phyloP scores from a whole-genome alignment of 2,888 invertebrate species.

The Pristionchus exspectatus region DNA sequence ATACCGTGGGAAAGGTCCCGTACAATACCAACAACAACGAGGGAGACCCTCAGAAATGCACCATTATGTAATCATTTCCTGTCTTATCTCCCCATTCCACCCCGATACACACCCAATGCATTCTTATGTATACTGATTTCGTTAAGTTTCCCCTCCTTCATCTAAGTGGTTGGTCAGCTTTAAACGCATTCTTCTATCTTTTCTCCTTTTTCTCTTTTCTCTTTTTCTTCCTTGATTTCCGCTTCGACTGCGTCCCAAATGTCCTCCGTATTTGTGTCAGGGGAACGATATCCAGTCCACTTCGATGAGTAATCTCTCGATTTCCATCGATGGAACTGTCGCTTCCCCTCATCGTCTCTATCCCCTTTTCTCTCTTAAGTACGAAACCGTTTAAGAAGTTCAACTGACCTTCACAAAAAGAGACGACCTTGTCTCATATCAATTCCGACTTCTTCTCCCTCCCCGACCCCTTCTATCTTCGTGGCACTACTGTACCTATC shows the following conservation, averaged over 20 bases:
- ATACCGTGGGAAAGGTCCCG: slow-evolving; percentile 54
- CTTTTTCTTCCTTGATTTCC: slow-evolving; percentile 37
- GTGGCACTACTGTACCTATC: not conserved
- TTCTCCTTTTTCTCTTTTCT: not conserved
- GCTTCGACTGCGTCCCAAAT: slow-evolving; percentile 43
- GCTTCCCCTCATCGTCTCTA: slow-evolving; percentile 26
- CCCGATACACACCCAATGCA: not conserved
- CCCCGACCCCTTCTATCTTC: not conserved
- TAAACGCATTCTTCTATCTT: slow-evolving; percentile 35
- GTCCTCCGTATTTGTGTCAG: slow-evolving; percentile 46
- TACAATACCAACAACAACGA: slow-evolving; percentile 49
- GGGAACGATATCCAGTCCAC: slow-evolving; percentile 48
- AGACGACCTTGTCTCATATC: slow-evolving; percentile 54
- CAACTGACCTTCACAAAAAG: slow-evolving; percentile 36
- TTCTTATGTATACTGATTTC: slow-evolving; percentile 50
- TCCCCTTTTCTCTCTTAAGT: not conserved
- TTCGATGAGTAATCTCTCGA: slow-evolving; percentile 51
- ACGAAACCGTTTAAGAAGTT: slow-evolving; percentile 38
- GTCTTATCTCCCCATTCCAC: not conserved
- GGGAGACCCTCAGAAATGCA: slow-evolving; percentile 40
- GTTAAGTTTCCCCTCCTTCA: slow-evolving; percentile 39
- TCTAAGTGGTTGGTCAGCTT: slow-evolving; percentile 26
- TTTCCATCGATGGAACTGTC: not conserved
- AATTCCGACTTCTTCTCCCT: slow-evolving; percentile 10
- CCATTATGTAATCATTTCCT: slow-evolving; percentile 26